Base-by-base conservation (phyloP, 2,888 invertebrate genomes). In the Apotomis betuletana region DNA sequence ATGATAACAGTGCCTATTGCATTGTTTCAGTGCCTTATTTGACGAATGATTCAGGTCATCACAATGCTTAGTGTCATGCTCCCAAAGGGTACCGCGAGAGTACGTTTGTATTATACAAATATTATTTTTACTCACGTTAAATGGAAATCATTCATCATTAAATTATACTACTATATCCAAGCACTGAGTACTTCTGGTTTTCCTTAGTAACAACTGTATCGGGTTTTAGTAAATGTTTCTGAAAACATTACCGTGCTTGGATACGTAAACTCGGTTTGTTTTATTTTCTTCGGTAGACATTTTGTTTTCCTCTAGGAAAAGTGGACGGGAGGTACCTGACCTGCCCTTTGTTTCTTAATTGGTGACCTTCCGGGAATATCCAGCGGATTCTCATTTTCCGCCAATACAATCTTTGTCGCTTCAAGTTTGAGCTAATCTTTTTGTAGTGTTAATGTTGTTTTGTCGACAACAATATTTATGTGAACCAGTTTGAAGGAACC, bases 271-370 rank as follows among this genome's bases (percentile, higher is more conserved):
- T 27, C 4, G 2, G 46, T 5, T 61, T 13, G 6, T 27, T 44
- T 49, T 61, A 46, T 27, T 61, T 46, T 61, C 12, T 10, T 49
- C 27, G 15, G 46, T 27, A 46, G 46, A 49, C 1, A 41, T 44
- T n/a, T 44, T 9, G 12, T 13, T 60, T 13, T 44, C 15, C 13
- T 60, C 44, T 9, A 59, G 49, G 9, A 15, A 15, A 60, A 60
- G 9, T 38, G 59, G 44, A 44, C 10, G 49, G 10, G 9, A 10
- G 44, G 44, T 13, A 60, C 44, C 44, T 60, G 44, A 13, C n/a
- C 44, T 12, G 41, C 54, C 62, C 55, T 55, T 67, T 62, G 69
- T 69, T 27, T 51, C 55, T 44, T 62, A 69, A 62, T 69, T 62
- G 61, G 54, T 61, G 69, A 63, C 69, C 69, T 69, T 41, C n/a